Percentiles rank a stretch among this genome's conserved stretches.
These are phyloP conservation scores for Ferdinandea cuprea DNA, from an alignment of 2,888 invertebrate species.

Conservation along the genomic window DNA sequence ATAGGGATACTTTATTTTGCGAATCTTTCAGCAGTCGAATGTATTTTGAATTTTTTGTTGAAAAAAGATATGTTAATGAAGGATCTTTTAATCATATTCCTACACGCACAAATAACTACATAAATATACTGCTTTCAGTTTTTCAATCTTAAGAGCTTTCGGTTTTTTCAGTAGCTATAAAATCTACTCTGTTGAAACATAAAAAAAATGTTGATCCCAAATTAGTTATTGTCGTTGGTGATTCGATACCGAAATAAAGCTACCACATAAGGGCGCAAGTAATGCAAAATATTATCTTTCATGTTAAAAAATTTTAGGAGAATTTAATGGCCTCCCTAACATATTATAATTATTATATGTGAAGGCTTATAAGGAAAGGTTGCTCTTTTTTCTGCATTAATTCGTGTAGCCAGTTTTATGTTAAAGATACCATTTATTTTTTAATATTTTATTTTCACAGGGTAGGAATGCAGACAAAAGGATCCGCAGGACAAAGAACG, in stretches of 20 bases:
- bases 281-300: neutral
- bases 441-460: conserved; percentile 21
- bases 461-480: conserved; percentile 38
- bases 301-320: neutral
- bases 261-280: neutral
- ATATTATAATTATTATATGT: neutral
- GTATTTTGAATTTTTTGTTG: neutral
- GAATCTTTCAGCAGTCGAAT: neutral
- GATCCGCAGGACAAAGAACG: conserved; percentile 41
- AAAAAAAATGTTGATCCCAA: neutral
- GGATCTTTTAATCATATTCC: too few species aligned
- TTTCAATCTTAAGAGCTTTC: too few species aligned
- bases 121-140: neutral
- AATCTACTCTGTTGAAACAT: too few species aligned
- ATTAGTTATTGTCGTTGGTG: neutral
- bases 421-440: conserved; percentile 29
- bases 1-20: neutral
- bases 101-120: too few species aligned
- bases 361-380: conserved; percentile 31
- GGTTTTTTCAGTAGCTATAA: too few species aligned
- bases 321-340: neutral
- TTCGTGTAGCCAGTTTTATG: conserved; percentile 7
- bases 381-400: conserved; percentile 43
- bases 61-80: too few species aligned
- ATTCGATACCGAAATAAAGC: neutral